phyloP scores from a whole-genome alignment of 2,888 invertebrate genomes.

The Agrochola lychnidis region DNA sequence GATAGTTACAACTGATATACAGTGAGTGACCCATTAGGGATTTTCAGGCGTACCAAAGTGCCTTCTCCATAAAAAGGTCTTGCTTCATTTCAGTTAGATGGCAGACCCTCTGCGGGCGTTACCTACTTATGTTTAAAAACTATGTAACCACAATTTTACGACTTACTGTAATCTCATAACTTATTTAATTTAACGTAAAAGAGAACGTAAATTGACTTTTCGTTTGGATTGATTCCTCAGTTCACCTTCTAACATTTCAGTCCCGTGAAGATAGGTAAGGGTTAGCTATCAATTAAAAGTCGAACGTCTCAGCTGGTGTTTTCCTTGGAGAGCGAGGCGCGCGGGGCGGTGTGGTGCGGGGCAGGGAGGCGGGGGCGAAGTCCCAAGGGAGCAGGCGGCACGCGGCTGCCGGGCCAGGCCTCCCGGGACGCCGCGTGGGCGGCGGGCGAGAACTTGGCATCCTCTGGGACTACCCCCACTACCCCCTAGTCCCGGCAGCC shows the following conservation, averaged over 20 bases:
- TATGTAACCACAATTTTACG: background rate
- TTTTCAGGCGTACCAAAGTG: background rate
- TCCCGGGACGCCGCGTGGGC: slow-evolving; percentile 85
- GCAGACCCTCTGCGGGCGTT: background rate
- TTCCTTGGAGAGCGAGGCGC: slow-evolving; percentile 79
- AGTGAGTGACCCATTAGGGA: background rate
- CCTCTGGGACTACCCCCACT: slow-evolving; percentile 83
- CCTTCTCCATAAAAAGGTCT: background rate
- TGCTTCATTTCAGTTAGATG: background rate
- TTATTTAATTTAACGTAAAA: background rate
- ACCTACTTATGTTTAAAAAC: background rate
- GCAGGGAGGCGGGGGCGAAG: slow-evolving; percentile 70
- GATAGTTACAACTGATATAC: background rate
- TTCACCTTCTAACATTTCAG: slow-evolving; percentile 30
- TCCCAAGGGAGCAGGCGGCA: slow-evolving; percentile 87
- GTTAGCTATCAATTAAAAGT: slow-evolving; percentile 85
- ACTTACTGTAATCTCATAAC: background rate
- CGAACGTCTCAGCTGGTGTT: slow-evolving; percentile 85
- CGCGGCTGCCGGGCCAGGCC: slow-evolving; percentile 86
- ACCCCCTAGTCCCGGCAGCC: slow-evolving; percentile 75
- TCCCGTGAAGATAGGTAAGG: slow-evolving; percentile 51
- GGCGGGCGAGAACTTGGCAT: slow-evolving; percentile 87
- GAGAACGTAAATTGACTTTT: background rate
- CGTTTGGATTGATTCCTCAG: slow-evolving; percentile 1
- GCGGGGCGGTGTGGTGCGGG: slow-evolving; percentile 66